Conservation (phyloP, 2,113 vertebrate species). For the Riparia riparia region DNA sequence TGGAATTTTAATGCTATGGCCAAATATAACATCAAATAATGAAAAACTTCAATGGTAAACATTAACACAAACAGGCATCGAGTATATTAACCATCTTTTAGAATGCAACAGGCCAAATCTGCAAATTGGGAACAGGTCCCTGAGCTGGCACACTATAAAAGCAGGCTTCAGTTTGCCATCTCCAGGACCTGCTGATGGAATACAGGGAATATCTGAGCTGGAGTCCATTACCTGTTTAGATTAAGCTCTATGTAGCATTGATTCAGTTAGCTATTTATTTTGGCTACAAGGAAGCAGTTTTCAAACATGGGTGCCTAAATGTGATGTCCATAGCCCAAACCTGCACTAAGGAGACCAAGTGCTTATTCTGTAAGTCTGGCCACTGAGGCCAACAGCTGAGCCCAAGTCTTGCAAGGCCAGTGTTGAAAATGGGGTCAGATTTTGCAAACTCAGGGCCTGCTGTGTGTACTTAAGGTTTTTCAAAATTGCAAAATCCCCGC, state of each 20-base stretch:
- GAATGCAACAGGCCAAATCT: constrained; percentile 69
- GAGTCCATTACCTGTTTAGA: constrained; percentile 48
- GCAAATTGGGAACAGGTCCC: constrained; percentile 78
- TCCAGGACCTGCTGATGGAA: constrained; percentile 50
- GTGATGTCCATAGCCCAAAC: not conserved
- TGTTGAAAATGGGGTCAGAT: not conserved
- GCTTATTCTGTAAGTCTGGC: not conserved
- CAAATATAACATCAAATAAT: constrained; percentile 82
- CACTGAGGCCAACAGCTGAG: not conserved
- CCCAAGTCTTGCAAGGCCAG: not conserved
- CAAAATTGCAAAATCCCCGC: not conserved
- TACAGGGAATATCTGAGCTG: constrained; percentile 39
- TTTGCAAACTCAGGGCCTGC: not conserved
- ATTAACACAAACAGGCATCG: constrained; percentile 68
- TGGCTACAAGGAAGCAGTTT: not conserved
- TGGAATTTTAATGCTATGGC: constrained; percentile 59
- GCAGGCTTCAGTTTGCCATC: constrained; percentile 64
- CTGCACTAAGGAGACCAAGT: not conserved
- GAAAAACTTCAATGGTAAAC: constrained; percentile 78
- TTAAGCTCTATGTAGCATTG: constrained; percentile 55
- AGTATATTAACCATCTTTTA: constrained; percentile 72
- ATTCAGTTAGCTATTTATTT: constrained; percentile 62
- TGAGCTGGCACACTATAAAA: constrained; percentile 73
- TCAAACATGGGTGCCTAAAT: constrained; percentile 29
- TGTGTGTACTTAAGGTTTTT: not conserved